Base-by-base conservation (phyloP, 1,140 invertebrate genomes). In the Triops cancriformis region DNA sequence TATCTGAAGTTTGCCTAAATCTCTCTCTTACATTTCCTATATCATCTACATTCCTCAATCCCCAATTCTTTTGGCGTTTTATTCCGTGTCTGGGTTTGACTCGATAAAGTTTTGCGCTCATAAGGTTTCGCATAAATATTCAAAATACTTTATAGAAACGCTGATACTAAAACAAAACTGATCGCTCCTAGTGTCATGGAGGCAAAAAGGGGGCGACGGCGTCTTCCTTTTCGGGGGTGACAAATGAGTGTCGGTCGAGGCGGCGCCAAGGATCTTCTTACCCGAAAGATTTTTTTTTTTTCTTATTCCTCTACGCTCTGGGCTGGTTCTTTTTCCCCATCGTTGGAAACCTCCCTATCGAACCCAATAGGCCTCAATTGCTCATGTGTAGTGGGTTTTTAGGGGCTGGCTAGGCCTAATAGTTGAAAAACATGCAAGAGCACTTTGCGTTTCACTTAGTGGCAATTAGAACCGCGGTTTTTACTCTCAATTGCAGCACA, bases 391-490 rank as follows among this genome's bases (percentile, higher is more conserved):
- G 45, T 0, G n/a, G 51, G 9, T 23, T 64, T 64, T 64, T 12
- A 18, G 23, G 51, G 51, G 10, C 18, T 64, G 51, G 51, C 18
- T 37, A 64, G 51, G 51, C 51, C 51, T 64, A 64, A 18, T 14
- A 11, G 51, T 64, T 64, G 31, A 37, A 37, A 64, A 64, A 64
- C 51, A 64, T 64, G 51, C 2, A 64, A 64, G 51, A 64, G 51
- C 51, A 64, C 51, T 64, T 64, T 64, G 51, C 51, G 51, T 64
- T 64, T 64, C 51, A 64, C 51, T 64, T 64, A 64, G 51, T 64
- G 51, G 51, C 51, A 64, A 64, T 64, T 64, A 64, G 51, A 64
- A 64, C 51, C 51, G 51, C 51, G 14, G 51, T 64, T 64, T 18
- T n/a, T 64, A 64, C 51, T 64, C 51, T 14, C 51, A 64, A 64